Conservation (phyloP, 1,140 invertebrate species). For the Teleopsis dalmanni region DNA sequence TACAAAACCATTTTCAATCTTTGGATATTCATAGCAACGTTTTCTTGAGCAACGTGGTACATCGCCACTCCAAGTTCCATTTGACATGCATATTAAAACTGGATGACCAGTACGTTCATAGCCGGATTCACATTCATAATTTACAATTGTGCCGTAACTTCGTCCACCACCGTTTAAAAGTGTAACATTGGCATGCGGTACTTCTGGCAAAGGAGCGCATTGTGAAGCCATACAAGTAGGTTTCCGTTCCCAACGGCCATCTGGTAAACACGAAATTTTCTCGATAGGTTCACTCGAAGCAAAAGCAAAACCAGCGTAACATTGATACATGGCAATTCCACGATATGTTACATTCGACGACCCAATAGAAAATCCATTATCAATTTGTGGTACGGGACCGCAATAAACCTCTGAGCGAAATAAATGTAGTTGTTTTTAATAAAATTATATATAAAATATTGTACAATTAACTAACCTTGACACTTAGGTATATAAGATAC, state of each 20-base stretch:
- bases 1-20: constrained; percentile 77
- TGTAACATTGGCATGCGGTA: constrained; percentile 77
- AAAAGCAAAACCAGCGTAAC: constrained; percentile 94
- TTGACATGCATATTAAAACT: constrained; percentile 89
- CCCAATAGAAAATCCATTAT: constrained; percentile 92
- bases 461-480: constrained; percentile 53
- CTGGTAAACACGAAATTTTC: constrained; percentile 78
- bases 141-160: constrained; percentile 90
- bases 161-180: constrained; percentile 88
- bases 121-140: constrained; percentile 90
- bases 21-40: constrained; percentile 72
- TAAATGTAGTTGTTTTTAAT: not conserved
- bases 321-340: constrained; percentile 89
- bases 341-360: constrained; percentile 91
- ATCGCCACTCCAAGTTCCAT: constrained; percentile 91
- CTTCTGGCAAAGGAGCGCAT: constrained; percentile 82
- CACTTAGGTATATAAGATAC: constrained; percentile 87
- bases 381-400: constrained; percentile 93
- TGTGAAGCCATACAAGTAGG: constrained; percentile 87
- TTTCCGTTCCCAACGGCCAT: constrained; percentile 85
- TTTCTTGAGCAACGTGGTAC: constrained; percentile 84
- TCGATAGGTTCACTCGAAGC: constrained; percentile 79
- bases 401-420: constrained; percentile 79
- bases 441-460: not conserved
- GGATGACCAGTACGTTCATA: constrained; percentile 82